These are phyloP conservation scores for Amphiprion clarkii DNA, from an alignment of 2,797 vertebrate genomes.

Conservation along the genomic window DNA sequence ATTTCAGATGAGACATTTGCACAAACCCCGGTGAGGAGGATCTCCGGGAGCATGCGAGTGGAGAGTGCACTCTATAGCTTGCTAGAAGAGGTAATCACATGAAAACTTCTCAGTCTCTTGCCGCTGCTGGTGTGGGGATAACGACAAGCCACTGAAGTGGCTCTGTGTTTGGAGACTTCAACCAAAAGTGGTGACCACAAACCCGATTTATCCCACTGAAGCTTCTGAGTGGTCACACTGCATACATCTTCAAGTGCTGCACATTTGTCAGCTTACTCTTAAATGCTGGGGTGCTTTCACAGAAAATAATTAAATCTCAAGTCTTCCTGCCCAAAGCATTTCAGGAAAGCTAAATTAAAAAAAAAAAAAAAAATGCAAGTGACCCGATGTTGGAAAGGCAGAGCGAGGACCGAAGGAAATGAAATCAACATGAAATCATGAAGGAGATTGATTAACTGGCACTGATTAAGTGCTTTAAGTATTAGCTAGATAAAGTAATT, in stretches of 20 bases:
- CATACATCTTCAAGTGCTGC: slow-evolving; percentile 48
- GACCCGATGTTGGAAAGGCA: slow-evolving; percentile 45
- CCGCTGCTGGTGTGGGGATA: slow-evolving; percentile 64
- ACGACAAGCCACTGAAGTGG: slow-evolving; percentile 73
- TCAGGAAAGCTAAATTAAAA: slow-evolving; percentile 39
- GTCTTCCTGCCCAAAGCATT: slow-evolving; percentile 44
- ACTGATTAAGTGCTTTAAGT: slow-evolving; percentile 90
- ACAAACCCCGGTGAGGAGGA: slow-evolving; percentile 51
- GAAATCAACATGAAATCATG: slow-evolving; percentile 84
- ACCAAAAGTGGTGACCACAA: slow-evolving; percentile 71
- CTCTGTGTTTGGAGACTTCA: slow-evolving; percentile 69
- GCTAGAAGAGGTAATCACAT: slow-evolving; percentile 66
- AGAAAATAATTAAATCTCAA: slow-evolving; percentile 54
- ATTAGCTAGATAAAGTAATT: slow-evolving; percentile 93
- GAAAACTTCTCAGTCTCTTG: slow-evolving; percentile 64
- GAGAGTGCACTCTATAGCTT: slow-evolving; percentile 51
- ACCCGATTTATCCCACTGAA: slow-evolving; percentile 62
- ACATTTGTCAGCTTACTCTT: slow-evolving; percentile 62
- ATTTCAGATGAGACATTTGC: slow-evolving; percentile 74
- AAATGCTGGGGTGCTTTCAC: slow-evolving; percentile 48
- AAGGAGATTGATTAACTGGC: slow-evolving; percentile 89
- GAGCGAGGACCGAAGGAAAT: slow-evolving; percentile 68
- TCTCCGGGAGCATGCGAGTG: slow-evolving; percentile 55
- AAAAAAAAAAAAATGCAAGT: slow-evolving; percentile 28
- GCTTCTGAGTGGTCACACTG: slow-evolving; percentile 54